A percentile compares a stretch with the other conserved stretches of the same genome.
These are phyloP conservation scores for Leptosomus discolor DNA, from an alignment of 2,113 vertebrate genomes.

Conservation along the genomic window DNA sequence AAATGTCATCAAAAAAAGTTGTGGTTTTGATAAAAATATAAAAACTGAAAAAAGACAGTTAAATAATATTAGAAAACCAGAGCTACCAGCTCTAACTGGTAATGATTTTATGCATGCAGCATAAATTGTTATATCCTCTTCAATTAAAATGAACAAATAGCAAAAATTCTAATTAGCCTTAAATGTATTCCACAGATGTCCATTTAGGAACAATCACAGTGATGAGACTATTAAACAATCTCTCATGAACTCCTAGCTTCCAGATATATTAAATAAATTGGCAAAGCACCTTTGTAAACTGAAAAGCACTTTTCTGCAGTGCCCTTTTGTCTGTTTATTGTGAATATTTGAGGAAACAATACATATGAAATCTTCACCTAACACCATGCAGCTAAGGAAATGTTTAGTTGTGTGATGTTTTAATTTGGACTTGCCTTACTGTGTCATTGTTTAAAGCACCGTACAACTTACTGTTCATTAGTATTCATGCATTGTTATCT, in stretches of 20 bases:
- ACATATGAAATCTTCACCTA: not conserved
- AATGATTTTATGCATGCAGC: not conserved
- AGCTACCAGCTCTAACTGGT: not conserved
- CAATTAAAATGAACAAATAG: not conserved
- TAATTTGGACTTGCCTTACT: not conserved
- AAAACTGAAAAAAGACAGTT: not conserved
- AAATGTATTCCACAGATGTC: not conserved
- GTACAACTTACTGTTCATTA: conserved; percentile 7
- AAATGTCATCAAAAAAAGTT: not conserved
- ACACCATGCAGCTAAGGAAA: not conserved
- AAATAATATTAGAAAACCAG: not conserved
- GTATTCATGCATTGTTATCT: conserved; percentile 21
- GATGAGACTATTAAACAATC: not conserved
- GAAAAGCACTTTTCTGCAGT: not conserved
- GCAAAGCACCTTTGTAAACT: not conserved
- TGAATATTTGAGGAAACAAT: not conserved
- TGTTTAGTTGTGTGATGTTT: not conserved
- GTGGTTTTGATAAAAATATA: not conserved
- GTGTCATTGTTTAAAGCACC: not conserved
- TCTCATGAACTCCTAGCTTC: not conserved
- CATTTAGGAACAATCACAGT: not conserved
- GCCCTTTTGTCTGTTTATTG: not conserved
- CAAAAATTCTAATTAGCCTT: not conserved
- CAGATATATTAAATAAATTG: not conserved
- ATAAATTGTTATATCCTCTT: not conserved